These are phyloP conservation scores for Microchirus variegatus DNA, from an alignment of 2,797 vertebrate species.

Conservation along the genomic window DNA sequence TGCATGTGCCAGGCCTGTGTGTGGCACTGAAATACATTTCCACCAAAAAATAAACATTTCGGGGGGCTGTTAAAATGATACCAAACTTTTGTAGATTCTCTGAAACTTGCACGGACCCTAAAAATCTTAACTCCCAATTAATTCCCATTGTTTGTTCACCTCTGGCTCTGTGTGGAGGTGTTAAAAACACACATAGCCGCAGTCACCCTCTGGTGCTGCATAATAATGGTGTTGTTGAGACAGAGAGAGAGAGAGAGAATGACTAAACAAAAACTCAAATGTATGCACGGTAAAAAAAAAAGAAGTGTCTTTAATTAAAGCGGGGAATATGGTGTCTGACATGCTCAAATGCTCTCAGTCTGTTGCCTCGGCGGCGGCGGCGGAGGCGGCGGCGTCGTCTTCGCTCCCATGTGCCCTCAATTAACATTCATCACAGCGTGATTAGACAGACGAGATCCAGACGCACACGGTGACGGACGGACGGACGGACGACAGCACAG, in stretches of 20 bases:
- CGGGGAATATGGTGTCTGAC: conserved; percentile 1
- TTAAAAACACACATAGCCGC: conserved; percentile 2
- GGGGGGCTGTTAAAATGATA: too few species aligned
- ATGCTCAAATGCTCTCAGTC: background rate
- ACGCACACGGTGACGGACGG: background rate
- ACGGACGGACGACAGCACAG: background rate
- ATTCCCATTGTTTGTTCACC: background rate
- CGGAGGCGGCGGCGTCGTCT: too few species aligned
- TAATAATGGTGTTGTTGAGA: background rate
- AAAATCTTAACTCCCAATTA: background rate
- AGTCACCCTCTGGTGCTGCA: background rate
- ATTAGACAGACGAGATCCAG: conserved; percentile 19
- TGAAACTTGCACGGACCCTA: background rate
- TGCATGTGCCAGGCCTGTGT: too few species aligned
- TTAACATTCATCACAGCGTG: conserved; percentile 9
- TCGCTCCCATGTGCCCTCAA: conserved; percentile 1
- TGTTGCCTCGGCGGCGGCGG: too few species aligned
- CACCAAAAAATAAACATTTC: too few species aligned
- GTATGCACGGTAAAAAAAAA: background rate
- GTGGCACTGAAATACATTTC: too few species aligned
- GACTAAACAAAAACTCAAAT: background rate
- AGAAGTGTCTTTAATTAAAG: background rate
- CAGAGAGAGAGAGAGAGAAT: background rate
- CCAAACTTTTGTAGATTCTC: too few species aligned
- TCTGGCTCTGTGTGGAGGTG: conserved; percentile 3